phyloP scores from a whole-genome alignment of 2,797 vertebrate genomes.

The Melanotaenia pygmaea region DNA sequence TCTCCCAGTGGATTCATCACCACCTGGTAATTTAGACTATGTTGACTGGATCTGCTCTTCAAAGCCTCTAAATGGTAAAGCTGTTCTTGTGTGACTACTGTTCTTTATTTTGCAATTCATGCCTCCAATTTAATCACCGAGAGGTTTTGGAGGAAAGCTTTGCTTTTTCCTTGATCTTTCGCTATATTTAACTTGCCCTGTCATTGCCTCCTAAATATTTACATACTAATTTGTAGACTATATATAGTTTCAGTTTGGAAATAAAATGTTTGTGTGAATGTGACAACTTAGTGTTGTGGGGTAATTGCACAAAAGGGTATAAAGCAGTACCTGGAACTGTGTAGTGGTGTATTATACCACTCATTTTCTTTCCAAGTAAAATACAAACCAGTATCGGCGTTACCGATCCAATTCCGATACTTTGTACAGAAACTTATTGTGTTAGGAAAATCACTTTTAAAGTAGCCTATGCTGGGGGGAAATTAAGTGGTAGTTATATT shows the following conservation, averaged over 20 bases:
- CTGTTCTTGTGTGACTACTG: slow-evolving; percentile 34
- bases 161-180: slow-evolving; percentile 47
- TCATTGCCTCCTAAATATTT: slow-evolving; percentile 31
- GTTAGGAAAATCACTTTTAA: too few relatives aligned
- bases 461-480: too few relatives aligned
- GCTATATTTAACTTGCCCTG: slow-evolving; percentile 38
- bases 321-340: not conserved
- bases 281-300: not conserved
- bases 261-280: not conserved
- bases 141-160: slow-evolving; percentile 35
- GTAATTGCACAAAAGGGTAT: not conserved
- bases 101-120: slow-evolving; percentile 4
- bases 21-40: slow-evolving; percentile 72
- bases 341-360: not conserved
- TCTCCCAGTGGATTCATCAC: slow-evolving; percentile 65
- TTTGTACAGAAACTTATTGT: too few relatives aligned
- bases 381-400: too few relatives aligned
- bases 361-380: not conserved
- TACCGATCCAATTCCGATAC: too few relatives aligned
- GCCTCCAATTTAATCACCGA: slow-evolving; percentile 38
- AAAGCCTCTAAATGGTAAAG: slow-evolving; percentile 49
- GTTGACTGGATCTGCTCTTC: slow-evolving; percentile 59
- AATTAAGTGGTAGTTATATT: too few relatives aligned
- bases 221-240: slow-evolving; percentile 15
- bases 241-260: slow-evolving; percentile 11